phyloP scores from a whole-genome alignment of 1,140 invertebrate genomes.

The Eupeodes corollae region DNA sequence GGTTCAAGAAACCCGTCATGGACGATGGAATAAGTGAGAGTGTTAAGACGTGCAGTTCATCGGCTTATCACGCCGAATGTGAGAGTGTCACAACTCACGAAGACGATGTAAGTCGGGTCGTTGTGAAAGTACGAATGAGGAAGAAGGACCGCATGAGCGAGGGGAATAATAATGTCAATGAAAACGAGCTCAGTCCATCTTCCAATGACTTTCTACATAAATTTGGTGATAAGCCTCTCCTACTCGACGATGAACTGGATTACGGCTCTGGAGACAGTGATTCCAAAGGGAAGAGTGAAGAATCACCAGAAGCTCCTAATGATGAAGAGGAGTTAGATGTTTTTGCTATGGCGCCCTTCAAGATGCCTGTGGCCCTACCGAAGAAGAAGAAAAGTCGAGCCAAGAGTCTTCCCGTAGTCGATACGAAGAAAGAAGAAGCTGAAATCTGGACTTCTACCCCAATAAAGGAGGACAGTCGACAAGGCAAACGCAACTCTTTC shows the following conservation, averaged over 20 bases:
- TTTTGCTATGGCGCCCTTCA: constrained; percentile 64
- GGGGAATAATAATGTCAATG: constrained; percentile 9
- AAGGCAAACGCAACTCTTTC: neutral
- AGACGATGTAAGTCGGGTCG: constrained; percentile 43
- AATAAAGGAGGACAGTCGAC: constrained; percentile 11
- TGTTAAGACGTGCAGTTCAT: constrained; percentile 53
- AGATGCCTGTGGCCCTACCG: constrained; percentile 39
- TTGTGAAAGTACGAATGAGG: constrained; percentile 34
- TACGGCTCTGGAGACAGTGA: constrained; percentile 43
- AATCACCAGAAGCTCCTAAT: constrained; percentile 3
- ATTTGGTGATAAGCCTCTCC: constrained; percentile 64
- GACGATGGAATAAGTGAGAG: constrained; percentile 55
- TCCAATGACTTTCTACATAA: constrained; percentile 50
- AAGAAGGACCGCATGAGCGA: constrained; percentile 29
- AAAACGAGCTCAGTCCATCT: constrained; percentile 29
- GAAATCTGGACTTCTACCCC: constrained; percentile 33
- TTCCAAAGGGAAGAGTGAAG: constrained; percentile 11
- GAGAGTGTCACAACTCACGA: constrained; percentile 55
- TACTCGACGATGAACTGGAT: constrained; percentile 68
- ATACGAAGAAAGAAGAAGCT: constrained; percentile 7
- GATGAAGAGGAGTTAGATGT: constrained; percentile 45
- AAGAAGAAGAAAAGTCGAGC: constrained; percentile 20
- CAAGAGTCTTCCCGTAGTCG: constrained; percentile 1
- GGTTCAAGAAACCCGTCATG: constrained; percentile 22
- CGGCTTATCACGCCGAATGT: constrained; percentile 59